Conservation (phyloP, 2,888 invertebrate genomes). For the Labia minor region DNA sequence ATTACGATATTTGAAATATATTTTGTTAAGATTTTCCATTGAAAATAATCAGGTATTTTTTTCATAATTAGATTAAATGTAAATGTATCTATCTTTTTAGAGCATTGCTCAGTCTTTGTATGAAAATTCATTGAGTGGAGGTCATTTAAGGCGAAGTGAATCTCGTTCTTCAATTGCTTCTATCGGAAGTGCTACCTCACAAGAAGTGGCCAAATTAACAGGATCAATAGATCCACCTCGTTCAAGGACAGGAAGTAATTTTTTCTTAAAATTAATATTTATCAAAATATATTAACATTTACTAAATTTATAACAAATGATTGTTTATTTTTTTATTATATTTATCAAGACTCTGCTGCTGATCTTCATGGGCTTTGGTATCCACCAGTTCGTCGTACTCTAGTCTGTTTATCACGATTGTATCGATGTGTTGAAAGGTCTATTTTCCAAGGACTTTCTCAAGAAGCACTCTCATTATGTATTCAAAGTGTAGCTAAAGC, state of each 20-base stretch:
- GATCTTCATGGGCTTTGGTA: constrained; percentile 99
- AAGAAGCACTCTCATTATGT: constrained; percentile 87
- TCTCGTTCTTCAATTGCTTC: constrained; percentile 59
- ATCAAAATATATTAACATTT: not conserved
- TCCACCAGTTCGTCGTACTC: constrained; percentile 87
- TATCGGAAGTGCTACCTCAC: constrained; percentile 53
- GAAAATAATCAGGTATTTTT: too few relatives aligned
- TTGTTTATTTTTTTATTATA: constrained; percentile 16
- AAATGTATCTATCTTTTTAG: too few relatives aligned
- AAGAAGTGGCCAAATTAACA: constrained; percentile 55
- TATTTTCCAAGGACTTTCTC: constrained; percentile 93
- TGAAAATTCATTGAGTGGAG: constrained; percentile 41
- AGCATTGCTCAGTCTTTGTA: constrained; percentile 54
- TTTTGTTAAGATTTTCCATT: too few relatives aligned
- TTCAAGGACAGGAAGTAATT: constrained; percentile 40
- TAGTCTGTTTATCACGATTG: constrained; percentile 87
- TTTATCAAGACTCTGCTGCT: constrained; percentile 61
- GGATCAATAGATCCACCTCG: constrained; percentile 36
- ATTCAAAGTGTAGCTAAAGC: constrained; percentile 81
- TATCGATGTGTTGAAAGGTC: constrained; percentile 86
- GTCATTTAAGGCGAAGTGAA: constrained; percentile 43
- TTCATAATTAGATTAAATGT: too few relatives aligned
- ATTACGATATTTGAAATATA: too few relatives aligned
- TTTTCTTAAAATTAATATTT: constrained; percentile 14
- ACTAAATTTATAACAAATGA: not conserved